These are phyloP conservation scores for Pseudorhiza aurosa DNA, from an alignment of 30 jellyfish, hydroid and myxozoan species.

Conservation along the genomic window DNA sequence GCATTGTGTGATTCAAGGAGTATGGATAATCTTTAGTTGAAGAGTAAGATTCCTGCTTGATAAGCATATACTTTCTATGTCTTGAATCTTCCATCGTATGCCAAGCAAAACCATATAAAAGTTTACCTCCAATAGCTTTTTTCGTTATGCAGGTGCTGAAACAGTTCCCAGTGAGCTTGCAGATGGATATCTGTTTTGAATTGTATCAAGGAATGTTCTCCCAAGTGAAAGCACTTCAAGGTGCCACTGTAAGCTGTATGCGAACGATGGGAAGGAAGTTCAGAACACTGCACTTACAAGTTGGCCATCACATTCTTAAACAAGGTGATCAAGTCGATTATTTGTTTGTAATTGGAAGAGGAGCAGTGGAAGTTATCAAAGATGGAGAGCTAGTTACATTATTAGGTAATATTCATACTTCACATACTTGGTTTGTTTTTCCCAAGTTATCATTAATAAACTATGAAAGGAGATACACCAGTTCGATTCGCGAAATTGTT, in stretches of 20 bases:
- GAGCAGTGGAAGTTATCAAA: slow-evolving; percentile 80
- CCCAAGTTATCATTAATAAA: no score
- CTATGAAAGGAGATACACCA: no score
- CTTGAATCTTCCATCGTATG: no score
- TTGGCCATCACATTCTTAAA: slow-evolving; percentile 66
- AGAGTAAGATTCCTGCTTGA: no score
- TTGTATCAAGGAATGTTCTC: slow-evolving; percentile 76
- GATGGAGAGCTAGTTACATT: slow-evolving; percentile 78
- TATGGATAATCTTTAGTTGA: no score
- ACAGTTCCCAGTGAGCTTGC: slow-evolving; percentile 89
- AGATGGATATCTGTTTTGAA: slow-evolving; percentile 86
- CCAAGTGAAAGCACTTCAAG: slow-evolving; percentile 67
- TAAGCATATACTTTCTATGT: no score
- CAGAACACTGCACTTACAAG: slow-evolving; percentile 76
- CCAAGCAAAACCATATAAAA: no score
- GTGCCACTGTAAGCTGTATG: slow-evolving; percentile 95
- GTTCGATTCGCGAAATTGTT: no score
- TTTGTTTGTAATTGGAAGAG: slow-evolving; percentile 79
- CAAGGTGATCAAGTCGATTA: slow-evolving; percentile 88
- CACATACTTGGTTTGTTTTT: no score
- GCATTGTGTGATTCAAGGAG: no score
- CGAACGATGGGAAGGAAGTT: slow-evolving; percentile 88
- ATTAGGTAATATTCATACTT: no score
- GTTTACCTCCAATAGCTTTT: no score
- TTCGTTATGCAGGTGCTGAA: slow-evolving; percentile 58